A percentile compares a stretch with the other conserved stretches of the same genome.
These are phyloP conservation scores for Ellobium chinense DNA, from an alignment of 2,888 invertebrate genomes.

Conservation along the genomic window DNA sequence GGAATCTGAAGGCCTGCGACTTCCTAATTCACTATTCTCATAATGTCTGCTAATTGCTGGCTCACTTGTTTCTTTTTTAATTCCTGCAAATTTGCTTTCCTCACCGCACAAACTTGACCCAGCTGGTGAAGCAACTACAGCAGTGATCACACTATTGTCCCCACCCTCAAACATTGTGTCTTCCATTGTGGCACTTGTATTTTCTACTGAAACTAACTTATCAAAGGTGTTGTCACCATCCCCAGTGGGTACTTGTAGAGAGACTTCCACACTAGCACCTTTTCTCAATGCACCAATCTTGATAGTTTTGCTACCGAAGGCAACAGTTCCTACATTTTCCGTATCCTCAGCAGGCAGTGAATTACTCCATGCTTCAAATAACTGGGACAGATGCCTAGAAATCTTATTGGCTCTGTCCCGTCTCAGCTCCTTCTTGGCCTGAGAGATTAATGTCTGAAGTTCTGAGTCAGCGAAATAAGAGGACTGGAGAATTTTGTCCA, in stretches of 20 bases:
- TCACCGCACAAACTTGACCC: background rate
- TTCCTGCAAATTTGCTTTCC: background rate
- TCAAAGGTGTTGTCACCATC: conserved; percentile 14
- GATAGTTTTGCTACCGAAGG: conserved; percentile 36
- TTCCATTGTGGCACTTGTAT: conserved; percentile 6
- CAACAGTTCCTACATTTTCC: conserved; percentile 28
- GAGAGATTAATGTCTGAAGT: conserved; percentile 61
- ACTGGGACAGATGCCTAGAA: conserved; percentile 56
- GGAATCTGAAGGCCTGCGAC: conserved; percentile 27
- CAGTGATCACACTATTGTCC: background rate
- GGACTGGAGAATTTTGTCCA: conserved; percentile 71
- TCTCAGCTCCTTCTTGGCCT: conserved; percentile 62
- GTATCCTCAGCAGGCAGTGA: conserved; percentile 32
- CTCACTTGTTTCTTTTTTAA: conserved; percentile 39
- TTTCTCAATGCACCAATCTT: conserved; percentile 28
- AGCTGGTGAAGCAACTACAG: background rate
- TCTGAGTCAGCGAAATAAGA: conserved; percentile 69
- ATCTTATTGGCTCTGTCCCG: conserved; percentile 66
- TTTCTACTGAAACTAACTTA: background rate
- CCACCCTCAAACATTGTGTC: background rate
- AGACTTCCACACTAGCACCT: conserved; percentile 16
- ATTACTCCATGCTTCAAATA: conserved; percentile 52
- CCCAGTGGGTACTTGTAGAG: background rate
- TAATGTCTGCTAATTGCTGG: conserved; percentile 13
- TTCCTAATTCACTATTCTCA: background rate